phyloP scores from a whole-genome alignment of 2,113 vertebrate species.

The Pterocles gutturalis region DNA sequence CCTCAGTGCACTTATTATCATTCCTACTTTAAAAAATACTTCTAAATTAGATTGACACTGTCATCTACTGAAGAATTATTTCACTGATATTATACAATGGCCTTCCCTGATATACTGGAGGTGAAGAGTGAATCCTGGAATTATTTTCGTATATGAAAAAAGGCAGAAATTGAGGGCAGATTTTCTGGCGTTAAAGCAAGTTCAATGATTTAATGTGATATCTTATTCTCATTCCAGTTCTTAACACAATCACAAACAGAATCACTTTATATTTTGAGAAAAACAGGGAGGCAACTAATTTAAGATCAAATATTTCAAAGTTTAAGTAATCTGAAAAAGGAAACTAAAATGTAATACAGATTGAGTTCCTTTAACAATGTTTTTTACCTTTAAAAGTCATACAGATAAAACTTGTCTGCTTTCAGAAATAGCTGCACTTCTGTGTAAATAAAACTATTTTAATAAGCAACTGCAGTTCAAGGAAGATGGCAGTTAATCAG shows the following conservation, averaged over 20 bases:
- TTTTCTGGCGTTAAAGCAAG: background rate
- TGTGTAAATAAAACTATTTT: background rate
- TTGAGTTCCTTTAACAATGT: background rate
- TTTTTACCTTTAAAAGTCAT: background rate
- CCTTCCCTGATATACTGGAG: background rate
- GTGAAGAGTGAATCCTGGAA: background rate
- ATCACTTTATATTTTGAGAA: background rate
- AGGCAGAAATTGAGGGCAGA: background rate
- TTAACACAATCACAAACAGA: background rate
- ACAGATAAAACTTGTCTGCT: background rate
- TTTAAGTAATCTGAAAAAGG: conserved; percentile 24
- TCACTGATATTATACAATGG: background rate
- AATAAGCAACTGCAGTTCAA: background rate
- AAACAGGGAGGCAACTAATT: background rate
- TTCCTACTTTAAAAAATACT: background rate
- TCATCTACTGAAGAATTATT: background rate
- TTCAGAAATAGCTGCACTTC: background rate
- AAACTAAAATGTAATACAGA: background rate
- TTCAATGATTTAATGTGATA: background rate
- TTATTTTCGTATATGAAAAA: background rate
- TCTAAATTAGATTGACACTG: background rate
- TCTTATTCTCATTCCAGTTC: background rate
- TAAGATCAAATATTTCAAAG: background rate
- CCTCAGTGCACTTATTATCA: background rate
- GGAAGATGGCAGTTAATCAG: background rate